Evolutionary conservation across 2,113 vertebrate species (phyloP).

Genomic region (Labeo rohita): DNA sequence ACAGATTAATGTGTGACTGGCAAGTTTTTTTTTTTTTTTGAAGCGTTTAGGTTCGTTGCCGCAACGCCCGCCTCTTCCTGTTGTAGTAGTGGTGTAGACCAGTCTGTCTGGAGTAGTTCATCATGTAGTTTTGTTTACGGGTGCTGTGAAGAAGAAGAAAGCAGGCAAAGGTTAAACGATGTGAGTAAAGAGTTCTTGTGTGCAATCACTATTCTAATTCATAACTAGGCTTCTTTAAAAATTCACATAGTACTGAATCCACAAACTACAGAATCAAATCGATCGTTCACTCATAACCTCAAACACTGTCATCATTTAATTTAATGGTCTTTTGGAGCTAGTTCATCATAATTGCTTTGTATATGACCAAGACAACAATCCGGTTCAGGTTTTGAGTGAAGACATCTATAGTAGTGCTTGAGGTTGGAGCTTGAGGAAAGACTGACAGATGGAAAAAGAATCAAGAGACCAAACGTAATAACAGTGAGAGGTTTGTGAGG

Average conservation of each 20-base stretch:
- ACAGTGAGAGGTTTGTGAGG: conserved; percentile 57
- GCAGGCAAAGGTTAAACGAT: conserved; percentile 62
- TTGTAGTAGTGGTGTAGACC: conserved; percentile 96
- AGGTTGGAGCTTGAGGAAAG: conserved; percentile 64
- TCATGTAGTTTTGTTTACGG: conserved; percentile 99
- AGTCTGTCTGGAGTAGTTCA: conserved; percentile 99
- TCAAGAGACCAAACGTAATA: conserved; percentile 40
- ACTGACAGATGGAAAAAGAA: conserved; percentile 47
- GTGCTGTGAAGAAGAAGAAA: conserved; percentile 79
- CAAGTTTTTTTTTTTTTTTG: conserved; percentile 68
- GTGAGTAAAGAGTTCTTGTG: conserved; percentile 19
- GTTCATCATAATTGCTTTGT: not conserved
- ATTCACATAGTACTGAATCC: not conserved
- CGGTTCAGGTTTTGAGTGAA: not conserved
- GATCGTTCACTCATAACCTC: conserved; percentile 74
- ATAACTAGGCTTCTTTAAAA: not conserved
- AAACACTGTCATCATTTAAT: conserved; percentile 74
- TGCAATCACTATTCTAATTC: not conserved
- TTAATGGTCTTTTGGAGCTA: conserved; percentile 47
- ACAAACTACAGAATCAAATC: conserved; percentile 64
- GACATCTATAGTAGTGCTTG: conserved; percentile 63
- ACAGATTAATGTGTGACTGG: conserved; percentile 65
- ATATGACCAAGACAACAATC: not conserved
- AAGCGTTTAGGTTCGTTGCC: conserved; percentile 81
- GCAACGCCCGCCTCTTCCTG: conserved; percentile 95